A percentile compares a stretch with the other conserved stretches of the same genome.
Evolutionary conservation across 2,888 invertebrate species (phyloP).

Genomic region (Chalcis sispes): DNA sequence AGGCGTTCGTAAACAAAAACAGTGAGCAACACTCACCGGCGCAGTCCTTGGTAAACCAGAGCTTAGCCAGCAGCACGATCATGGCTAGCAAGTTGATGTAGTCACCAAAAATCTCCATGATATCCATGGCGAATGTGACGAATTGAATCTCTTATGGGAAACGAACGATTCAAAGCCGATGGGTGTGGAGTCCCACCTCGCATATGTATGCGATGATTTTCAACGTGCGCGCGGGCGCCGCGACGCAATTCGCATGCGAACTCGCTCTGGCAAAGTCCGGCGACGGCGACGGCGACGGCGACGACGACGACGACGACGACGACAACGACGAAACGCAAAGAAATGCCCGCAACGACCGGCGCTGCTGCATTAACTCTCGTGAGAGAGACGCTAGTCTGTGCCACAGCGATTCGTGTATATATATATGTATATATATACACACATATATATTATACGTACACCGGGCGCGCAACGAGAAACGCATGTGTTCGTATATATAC

Average conservation of each 20-base stretch:
- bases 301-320: too few species aligned
- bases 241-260: conserved; percentile 7
- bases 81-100: conserved; percentile 53
- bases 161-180: not conserved
- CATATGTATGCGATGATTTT: not conserved
- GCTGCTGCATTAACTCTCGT: too few species aligned
- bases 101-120: conserved; percentile 53
- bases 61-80: conserved; percentile 47
- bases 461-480: too few species aligned
- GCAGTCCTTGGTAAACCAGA: conserved; percentile 51
- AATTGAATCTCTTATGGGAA: not conserved
- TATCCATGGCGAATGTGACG: conserved; percentile 45
- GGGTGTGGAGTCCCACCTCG: conserved; percentile 29
- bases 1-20: not conserved
- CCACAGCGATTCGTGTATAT: too few species aligned
- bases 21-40: conserved; percentile 33
- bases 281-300: not conserved
- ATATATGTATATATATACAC: too few species aligned
- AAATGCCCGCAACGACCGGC: too few species aligned
- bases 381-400: too few species aligned
- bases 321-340: too few species aligned
- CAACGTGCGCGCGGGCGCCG: not conserved
- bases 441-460: too few species aligned
- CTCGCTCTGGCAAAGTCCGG: too few species aligned
- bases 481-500: too few species aligned